phyloP scores from a whole-genome alignment of 2,888 invertebrate genomes.

The Omphaloscelis lunosa region DNA sequence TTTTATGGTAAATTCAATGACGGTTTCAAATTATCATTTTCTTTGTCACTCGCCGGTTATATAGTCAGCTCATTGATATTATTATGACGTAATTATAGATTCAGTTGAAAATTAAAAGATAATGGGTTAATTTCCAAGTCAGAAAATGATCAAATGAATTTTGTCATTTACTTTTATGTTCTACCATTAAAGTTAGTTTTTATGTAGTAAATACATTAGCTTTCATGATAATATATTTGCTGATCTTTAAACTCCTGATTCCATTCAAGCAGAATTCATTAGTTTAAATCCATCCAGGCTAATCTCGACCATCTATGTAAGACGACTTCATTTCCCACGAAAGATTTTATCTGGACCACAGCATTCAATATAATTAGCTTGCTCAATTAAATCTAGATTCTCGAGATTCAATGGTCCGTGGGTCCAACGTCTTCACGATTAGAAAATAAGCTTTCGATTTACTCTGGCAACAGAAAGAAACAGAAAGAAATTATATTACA shows the following conservation, averaged over 20 bases:
- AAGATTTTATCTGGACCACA: slow-evolving; percentile 72
- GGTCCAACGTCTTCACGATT: slow-evolving; percentile 49
- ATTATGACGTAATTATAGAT: not conserved
- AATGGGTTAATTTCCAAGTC: not conserved
- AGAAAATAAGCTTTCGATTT: slow-evolving; percentile 55
- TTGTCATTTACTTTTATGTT: not conserved
- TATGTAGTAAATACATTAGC: not conserved
- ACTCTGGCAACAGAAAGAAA: slow-evolving; percentile 12
- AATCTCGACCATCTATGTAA: slow-evolving; percentile 63
- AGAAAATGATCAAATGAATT: not conserved
- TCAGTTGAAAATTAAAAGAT: not conserved
- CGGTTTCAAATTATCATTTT: slow-evolving; percentile 29
- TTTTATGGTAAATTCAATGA: slow-evolving; percentile 41
- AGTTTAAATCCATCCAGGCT: slow-evolving; percentile 51
- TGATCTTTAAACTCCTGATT: slow-evolving; percentile 36
- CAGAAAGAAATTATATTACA: slow-evolving; percentile 3
- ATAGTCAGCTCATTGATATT: slow-evolving; percentile 16
- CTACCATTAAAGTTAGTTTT: not conserved
- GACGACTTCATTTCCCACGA: slow-evolving; percentile 76
- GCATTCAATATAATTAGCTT: slow-evolving; percentile 81
- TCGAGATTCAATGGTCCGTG: slow-evolving; percentile 64
- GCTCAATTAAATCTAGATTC: slow-evolving; percentile 79
- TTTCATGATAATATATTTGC: slow-evolving; percentile 6
- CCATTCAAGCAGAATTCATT: slow-evolving; percentile 46
- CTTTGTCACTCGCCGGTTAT: slow-evolving; percentile 27